Evolutionary conservation across 2,888 invertebrate species (phyloP), one percentile per base, ranked within the genome.

Genomic region (Boloria selene): DNA sequence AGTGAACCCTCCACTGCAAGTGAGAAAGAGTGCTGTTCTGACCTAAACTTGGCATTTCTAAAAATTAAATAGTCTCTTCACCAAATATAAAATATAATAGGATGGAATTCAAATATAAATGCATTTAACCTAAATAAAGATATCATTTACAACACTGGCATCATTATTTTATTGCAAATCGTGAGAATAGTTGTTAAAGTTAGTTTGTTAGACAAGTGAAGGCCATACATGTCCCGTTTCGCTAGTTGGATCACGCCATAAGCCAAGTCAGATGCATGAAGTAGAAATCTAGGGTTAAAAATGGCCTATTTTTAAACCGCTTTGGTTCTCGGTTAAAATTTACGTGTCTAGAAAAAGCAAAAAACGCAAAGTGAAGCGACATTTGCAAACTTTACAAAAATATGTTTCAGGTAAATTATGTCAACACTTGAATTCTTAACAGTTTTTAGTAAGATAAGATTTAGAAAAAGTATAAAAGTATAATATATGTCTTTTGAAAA

Each of bases 271-370:
- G 64, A 61, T 61, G 52, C 49, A 62, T 61, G 51, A 61, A 18
- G 47, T 31, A 31, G 63, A 50, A 65, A 70, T n/a, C 64, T 63
- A 56, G 58, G 64, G 67, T 75, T 76, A 79, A 80, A 77, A 79
- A 79, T 78, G 78, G 74, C 78, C 77, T 76, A 79, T 80, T 75
- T 78, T 76, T 78, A 82, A 78, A 71, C 80, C 79, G 81, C 63
- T 63, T 70, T 61, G 65, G 62, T 65, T 65, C 56, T 59, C 70
- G 45, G 60, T 63, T 70, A 65, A 68, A 70, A 68, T 56, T 52
- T 49, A 65, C 63, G 65, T 63, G 68, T 69, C 63, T 63, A 69
- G 63, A 70, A 51, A 59, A 50, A 51, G 55, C 63, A 68, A 68
- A 65, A 62, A 63, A 63, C 59, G 0, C 31, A 10, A 38, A 38